Percentiles rank a stretch among this genome's conserved stretches.
These are phyloP conservation scores for Ecliptopera silaceata DNA, from an alignment of 2,888 invertebrate species.

Conservation along the genomic window DNA sequence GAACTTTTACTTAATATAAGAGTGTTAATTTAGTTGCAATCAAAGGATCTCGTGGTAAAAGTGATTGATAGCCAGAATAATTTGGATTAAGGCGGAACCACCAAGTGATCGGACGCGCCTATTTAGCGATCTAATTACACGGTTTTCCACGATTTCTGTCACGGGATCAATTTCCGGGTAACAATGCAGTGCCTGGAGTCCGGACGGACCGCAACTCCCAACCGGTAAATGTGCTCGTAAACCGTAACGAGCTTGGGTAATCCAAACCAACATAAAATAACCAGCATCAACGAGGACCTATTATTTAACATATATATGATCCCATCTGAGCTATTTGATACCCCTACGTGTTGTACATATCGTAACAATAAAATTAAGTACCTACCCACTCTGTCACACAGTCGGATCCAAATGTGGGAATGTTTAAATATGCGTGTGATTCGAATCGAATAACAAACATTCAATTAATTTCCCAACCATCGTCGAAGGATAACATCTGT, in stretches of 20 bases:
- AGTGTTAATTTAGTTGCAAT: conserved; percentile 11
- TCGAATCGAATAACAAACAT: conserved; percentile 73
- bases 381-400: conserved; percentile 22
- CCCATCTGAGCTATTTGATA: conserved; percentile 29
- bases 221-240: conserved; percentile 40
- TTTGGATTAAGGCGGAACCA: conserved; percentile 36
- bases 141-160: conserved; percentile 62
- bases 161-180: conserved; percentile 59
- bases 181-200: conserved; percentile 42
- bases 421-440: conserved; percentile 68
- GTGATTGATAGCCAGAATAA: conserved; percentile 39
- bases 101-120: conserved; percentile 48
- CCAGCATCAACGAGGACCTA: conserved; percentile 33
- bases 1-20: background rate
- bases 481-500: conserved; percentile 76
- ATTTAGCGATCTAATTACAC: conserved; percentile 68
- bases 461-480: conserved; percentile 76
- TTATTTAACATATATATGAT: conserved; percentile 23
- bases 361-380: conserved; percentile 42
- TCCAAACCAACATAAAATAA: conserved; percentile 35
- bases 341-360: conserved; percentile 41
- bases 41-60: conserved; percentile 6
- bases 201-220: conserved; percentile 40
- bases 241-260: conserved; percentile 52
- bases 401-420: conserved; percentile 61